Conservation (phyloP, 2,888 invertebrate species). For the Chymomyza procnemis region DNA sequence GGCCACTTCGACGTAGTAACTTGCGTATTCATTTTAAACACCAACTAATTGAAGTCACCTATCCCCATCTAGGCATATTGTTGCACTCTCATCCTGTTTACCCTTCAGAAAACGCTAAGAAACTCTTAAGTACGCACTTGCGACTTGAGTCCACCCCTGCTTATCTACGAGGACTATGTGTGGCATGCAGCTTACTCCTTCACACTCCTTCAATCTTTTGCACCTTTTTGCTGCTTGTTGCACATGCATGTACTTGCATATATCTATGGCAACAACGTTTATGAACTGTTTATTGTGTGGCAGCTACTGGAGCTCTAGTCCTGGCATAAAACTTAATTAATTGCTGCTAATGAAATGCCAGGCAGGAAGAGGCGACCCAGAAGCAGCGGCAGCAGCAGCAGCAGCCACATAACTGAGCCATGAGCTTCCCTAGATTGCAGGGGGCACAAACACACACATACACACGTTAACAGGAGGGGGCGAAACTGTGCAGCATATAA, state of each 20-base stretch:
- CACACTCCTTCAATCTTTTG: too few relatives aligned
- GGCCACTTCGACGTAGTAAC: neutral
- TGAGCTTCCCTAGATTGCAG: neutral
- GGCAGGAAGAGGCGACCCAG: slow-evolving; percentile 17
- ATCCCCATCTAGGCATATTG: neutral
- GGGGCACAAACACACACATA: neutral
- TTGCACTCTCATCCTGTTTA: neutral
- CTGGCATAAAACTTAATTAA: slow-evolving; percentile 64
- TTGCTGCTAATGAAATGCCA: slow-evolving; percentile 66
- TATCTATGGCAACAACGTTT: slow-evolving; percentile 53
- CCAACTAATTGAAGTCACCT: neutral
- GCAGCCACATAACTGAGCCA: slow-evolving; percentile 46
- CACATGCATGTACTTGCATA: slow-evolving; percentile 13
- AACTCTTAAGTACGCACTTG: slow-evolving; percentile 55
- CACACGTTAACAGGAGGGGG: neutral
- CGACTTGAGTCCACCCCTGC: slow-evolving; percentile 36
- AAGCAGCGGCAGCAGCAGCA: slow-evolving; percentile 30
- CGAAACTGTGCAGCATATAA: neutral
- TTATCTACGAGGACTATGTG: neutral
- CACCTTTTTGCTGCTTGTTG: neutral
- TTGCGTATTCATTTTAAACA: neutral
- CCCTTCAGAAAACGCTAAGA: slow-evolving; percentile 5
- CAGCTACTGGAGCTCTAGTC: slow-evolving; percentile 42
- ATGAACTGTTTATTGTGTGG: slow-evolving; percentile 63
- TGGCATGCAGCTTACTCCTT: neutral